Evolutionary conservation across 2,888 invertebrate genomes (phyloP), one percentile per base, ranked within the genome.

Genomic region (Phania funesta): DNA sequence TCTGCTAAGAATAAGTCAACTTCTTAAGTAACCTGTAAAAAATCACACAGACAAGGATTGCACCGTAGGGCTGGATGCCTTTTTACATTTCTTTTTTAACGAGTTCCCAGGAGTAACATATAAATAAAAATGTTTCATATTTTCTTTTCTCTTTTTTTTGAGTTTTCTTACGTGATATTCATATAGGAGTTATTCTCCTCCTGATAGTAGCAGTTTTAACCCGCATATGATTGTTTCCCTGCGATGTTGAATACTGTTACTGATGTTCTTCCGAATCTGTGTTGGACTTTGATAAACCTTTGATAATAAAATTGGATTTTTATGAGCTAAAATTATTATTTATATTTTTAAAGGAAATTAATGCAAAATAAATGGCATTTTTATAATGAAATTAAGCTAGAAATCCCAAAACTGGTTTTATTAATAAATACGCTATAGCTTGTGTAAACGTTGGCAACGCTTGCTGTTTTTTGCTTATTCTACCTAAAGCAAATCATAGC

Each of bases 81-180:
- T 52, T 32, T 0, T 87, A 86, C 86, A 85, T 78, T 86, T 44
- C 58, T 50, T 48, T 44, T n/a, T n/a, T n/a, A n/a, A n/a, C n/a
- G n/a, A n/a, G n/a, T n/a, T n/a, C n/a, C n/a, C n/a, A n/a, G n/a
- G n/a, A n/a, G n/a, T n/a, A n/a, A n/a, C n/a, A n/a, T n/a, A 46
- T 22, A 68, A 62, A 50, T 44, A 68, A 73, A 70, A 44, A 48
- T 29, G n/a, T 60, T 68, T 68, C 29, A 62, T 22, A 54, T 60
- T 3, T 29, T 54, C 64, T 16, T 24, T 50, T 13, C 26, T 64
- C 38, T 22, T 4, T 22, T 24, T 54, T 56, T 38, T 29, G 24
- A 26, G 46, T 87, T 86, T 84, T 85, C 83, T 85, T 88, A 89
- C 88, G 88, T 88, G 88, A 86, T 86, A 86, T n/a, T n/a, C n/a